Base-by-base conservation (phyloP, 2,888 invertebrate genomes). In the Drosophila greeni region DNA sequence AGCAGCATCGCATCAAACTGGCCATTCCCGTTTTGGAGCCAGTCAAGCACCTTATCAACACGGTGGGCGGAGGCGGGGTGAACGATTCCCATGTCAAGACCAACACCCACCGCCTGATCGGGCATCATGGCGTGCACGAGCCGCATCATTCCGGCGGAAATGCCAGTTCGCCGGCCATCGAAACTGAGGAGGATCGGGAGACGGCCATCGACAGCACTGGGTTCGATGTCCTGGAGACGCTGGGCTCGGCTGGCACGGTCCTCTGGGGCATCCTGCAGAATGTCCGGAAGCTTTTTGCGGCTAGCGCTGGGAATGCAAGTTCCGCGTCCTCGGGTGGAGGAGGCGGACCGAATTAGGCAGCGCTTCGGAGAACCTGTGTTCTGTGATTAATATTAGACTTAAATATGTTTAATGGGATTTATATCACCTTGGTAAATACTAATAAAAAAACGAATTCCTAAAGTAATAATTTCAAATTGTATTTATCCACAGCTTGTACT, bases 181-280 rank as follows among this genome's bases (percentile, higher is more conserved):
- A 86, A 51, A 86, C 86, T 8, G 86, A 87, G 62, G 86, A 85
- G 57, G 87, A 87, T 69, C 87, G 88, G 2, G 87, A 87, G 49
- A 77, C 79, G 65, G 84, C 85, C 16, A 85, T 86, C 54, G 85
- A 85, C 3, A 87, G 87, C 49, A 81, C 81, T 0, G 84, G 85
- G 1, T 80, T 87, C 20, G 79, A 86, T 66, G 67, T 88, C 8
- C 70, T 88, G 1, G 87, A 87, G 48, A 78, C 87, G 12, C 61
- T 88, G 16, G 87, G 87, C 14, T 77, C 82, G 0, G 70, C 87
- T 8, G 87, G 85, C 9, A 82, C 85, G 4, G 73, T 83, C 23
- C 31, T 86, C 3, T 85, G 83, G 84, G 76, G 81, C n/a, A 82
- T 88, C 53, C 51, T 88, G 18, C 79, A 83, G 24, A 88, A 86